Evolutionary conservation across 2,888 invertebrate genomes (phyloP).

Genomic region (Melanostoma mellinum): DNA sequence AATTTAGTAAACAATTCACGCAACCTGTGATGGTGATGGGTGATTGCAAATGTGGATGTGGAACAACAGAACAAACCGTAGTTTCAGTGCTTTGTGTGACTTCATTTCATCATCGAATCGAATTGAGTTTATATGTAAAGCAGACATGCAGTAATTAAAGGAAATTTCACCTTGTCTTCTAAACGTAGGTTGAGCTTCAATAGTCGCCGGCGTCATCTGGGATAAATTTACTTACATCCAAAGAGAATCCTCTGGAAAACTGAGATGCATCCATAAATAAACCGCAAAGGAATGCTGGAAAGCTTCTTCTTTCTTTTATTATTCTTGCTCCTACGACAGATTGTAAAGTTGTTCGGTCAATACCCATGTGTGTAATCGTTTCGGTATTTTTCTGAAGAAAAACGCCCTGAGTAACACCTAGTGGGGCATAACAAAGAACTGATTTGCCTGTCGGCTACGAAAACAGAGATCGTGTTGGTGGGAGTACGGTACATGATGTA

Average conservation of each 20-base stretch:
- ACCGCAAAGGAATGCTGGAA: slow-evolving; percentile 36
- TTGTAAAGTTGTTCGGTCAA: slow-evolving; percentile 18
- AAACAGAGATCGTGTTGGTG: slow-evolving; percentile 1
- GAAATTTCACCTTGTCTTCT: slow-evolving; percentile 49
- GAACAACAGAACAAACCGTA: slow-evolving; percentile 44
- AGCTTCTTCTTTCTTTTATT: background rate
- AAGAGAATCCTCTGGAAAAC: too few relatives aligned
- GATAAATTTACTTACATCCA: background rate
- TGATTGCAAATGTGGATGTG: slow-evolving; percentile 5
- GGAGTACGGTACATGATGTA: background rate
- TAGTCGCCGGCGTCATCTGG: slow-evolving; percentile 16
- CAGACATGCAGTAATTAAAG: slow-evolving; percentile 26
- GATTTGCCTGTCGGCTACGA: background rate
- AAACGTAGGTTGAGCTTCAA: background rate
- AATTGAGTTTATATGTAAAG: slow-evolving; percentile 3
- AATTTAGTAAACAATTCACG: slow-evolving; percentile 45
- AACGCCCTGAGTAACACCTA: slow-evolving; percentile 1
- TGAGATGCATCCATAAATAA: slow-evolving; percentile 63
- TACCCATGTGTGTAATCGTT: background rate
- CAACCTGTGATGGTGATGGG: background rate
- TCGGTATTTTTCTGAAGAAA: slow-evolving; percentile 24
- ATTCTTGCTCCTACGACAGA: background rate
- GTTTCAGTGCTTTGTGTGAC: background rate
- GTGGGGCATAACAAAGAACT: background rate
- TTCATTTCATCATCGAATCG: slow-evolving; percentile 30